phyloP scores from a whole-genome alignment of 1,140 invertebrate genomes.

The Aphidius gifuensis region DNA sequence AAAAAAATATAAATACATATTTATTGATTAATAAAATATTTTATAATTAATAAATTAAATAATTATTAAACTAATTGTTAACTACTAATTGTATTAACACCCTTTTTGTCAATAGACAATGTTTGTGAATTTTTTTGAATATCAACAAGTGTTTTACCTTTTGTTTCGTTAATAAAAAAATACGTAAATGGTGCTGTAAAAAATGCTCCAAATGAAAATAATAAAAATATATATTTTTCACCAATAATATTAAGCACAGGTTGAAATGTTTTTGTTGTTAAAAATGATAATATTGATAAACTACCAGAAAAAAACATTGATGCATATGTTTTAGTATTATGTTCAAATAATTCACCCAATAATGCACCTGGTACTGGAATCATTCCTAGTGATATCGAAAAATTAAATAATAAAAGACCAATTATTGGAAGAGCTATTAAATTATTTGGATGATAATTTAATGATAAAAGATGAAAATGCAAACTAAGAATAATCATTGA shows the following conservation, averaged over 20 bases:
- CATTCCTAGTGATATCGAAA: slow-evolving; percentile 42
- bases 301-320: slow-evolving; percentile 53
- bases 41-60: too few species aligned
- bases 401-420: slow-evolving; percentile 37
- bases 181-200: slow-evolving; percentile 56
- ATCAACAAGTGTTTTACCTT: slow-evolving; percentile 61
- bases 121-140: slow-evolving; percentile 48
- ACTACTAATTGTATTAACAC: too few species aligned
- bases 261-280: slow-evolving; percentile 58
- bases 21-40: too few species aligned
- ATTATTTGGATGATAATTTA: slow-evolving; percentile 29
- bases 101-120: too few species aligned
- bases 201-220: slow-evolving; percentile 54
- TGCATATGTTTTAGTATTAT: slow-evolving; percentile 47
- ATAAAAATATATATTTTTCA: slow-evolving; percentile 54
- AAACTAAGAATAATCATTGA: slow-evolving; percentile 49
- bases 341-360: slow-evolving; percentile 48
- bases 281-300: slow-evolving; percentile 58
- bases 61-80: too few species aligned
- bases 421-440: slow-evolving; percentile 49
- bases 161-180: slow-evolving; percentile 63
- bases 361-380: slow-evolving; percentile 47
- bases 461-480: slow-evolving; percentile 47
- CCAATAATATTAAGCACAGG: slow-evolving; percentile 46
- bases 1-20: too few species aligned